Percentiles rank a stretch among this genome's conserved stretches.
Conservation (phyloP, 2,113 vertebrate species). For the Ceratotherium simum region DNA sequence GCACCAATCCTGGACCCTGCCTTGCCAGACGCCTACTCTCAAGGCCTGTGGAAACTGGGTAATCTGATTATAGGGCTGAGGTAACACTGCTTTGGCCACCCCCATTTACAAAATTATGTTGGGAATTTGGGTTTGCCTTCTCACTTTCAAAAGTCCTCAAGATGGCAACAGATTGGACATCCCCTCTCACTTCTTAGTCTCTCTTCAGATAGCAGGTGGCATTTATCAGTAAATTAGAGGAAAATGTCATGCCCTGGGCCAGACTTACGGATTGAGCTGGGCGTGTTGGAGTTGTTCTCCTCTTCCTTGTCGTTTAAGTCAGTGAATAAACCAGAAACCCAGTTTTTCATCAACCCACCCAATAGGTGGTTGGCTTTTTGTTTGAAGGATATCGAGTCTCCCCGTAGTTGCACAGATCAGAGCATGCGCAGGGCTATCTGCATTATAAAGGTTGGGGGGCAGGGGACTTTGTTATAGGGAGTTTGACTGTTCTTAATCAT, state of each 20-base stretch:
- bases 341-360: background rate
- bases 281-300: background rate
- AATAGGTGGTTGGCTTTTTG: background rate
- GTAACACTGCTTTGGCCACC: background rate
- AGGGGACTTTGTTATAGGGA: background rate
- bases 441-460: background rate
- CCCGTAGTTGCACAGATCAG: background rate
- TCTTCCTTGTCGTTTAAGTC: background rate
- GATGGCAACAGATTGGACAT: background rate
- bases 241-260: background rate
- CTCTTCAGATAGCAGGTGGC: background rate
- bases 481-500: background rate
- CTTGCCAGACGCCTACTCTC: background rate
- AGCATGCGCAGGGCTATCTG: background rate
- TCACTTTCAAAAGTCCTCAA: background rate
- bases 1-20: accelerated
- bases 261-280: background rate
- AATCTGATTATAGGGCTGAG: background rate
- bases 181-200: background rate
- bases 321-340: background rate
- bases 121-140: constrained; percentile 15
- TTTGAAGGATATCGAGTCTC: background rate
- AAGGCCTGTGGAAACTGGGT: background rate
- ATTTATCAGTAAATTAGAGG: background rate
- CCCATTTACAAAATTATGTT: background rate